These are phyloP conservation scores for Cantharis lateralis DNA, from an alignment of 2,888 invertebrate species.

Conservation along the genomic window DNA sequence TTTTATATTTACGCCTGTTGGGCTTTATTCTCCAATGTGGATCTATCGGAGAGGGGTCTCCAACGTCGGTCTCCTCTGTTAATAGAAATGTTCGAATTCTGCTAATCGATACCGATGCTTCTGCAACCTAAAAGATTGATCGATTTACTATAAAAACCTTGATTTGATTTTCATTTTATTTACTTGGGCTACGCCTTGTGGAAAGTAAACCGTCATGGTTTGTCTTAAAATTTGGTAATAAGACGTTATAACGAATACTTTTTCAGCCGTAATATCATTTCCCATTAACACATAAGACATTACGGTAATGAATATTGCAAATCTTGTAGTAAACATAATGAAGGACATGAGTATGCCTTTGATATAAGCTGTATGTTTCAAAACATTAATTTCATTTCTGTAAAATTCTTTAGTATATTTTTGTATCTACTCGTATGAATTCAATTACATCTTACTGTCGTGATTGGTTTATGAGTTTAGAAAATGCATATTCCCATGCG, in stretches of 20 bases:
- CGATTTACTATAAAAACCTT: not conserved
- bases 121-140: constrained; percentile 53
- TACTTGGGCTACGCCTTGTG: constrained; percentile 62
- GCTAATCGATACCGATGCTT: constrained; percentile 62
- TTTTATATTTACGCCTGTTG: not conserved
- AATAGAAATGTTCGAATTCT: constrained; percentile 46
- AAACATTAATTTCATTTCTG: constrained; percentile 60
- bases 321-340: constrained; percentile 74
- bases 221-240: constrained; percentile 68
- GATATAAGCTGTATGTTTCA: constrained; percentile 65
- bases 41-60: constrained; percentile 46
- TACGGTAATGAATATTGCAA: constrained; percentile 71
- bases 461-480: constrained; percentile 58
- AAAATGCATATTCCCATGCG: constrained; percentile 88
- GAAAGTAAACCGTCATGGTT: constrained; percentile 65
- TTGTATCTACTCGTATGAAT: constrained; percentile 1
- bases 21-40: constrained; percentile 34
- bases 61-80: constrained; percentile 44
- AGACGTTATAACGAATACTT: constrained; percentile 62
- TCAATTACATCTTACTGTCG: constrained; percentile 35
- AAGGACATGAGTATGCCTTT: constrained; percentile 70
- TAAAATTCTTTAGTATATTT: constrained; percentile 26
- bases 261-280: constrained; percentile 53
- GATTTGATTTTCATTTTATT: not conserved
- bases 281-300: constrained; percentile 59